Percentiles rank a stretch among this genome's conserved stretches.
These are phyloP conservation scores for Drosophila cracens DNA, from an alignment of 2,888 invertebrate genomes.

Conservation along the genomic window DNA sequence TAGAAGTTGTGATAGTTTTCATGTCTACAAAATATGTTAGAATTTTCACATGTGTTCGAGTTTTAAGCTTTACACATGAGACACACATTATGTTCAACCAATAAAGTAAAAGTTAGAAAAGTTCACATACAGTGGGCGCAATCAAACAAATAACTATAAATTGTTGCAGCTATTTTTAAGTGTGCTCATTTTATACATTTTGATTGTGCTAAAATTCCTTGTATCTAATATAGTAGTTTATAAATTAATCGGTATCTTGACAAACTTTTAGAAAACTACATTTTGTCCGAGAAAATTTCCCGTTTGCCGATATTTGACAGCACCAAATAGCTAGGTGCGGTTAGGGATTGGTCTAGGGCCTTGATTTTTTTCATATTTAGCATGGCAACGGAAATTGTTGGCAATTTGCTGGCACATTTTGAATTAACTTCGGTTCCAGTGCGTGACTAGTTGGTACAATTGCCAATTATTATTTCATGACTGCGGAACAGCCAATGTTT, in stretches of 20 bases:
- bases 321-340: neutral
- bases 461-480: slow-evolving; percentile 53
- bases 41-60: neutral
- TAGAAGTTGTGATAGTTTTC: neutral
- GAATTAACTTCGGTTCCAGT: slow-evolving; percentile 24
- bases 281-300: neutral
- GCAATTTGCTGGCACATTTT: slow-evolving; percentile 24
- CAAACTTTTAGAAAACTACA: neutral
- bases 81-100: neutral
- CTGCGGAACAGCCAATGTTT: slow-evolving; percentile 27
- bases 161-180: neutral
- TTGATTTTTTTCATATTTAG: neutral
- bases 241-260: neutral
- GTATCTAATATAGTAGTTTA: neutral
- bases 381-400: slow-evolving; percentile 12
- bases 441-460: slow-evolving; percentile 28
- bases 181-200: neutral
- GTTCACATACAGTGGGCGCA: no score
- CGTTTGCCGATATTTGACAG: neutral
- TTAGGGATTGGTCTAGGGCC: neutral
- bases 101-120: no score
- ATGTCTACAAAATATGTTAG: neutral
- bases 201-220: neutral
- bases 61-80: neutral
- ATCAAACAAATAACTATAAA: neutral